Evolutionary conservation across 1,140 invertebrate species (phyloP).

Genomic region (Caerostris extrusa): DNA sequence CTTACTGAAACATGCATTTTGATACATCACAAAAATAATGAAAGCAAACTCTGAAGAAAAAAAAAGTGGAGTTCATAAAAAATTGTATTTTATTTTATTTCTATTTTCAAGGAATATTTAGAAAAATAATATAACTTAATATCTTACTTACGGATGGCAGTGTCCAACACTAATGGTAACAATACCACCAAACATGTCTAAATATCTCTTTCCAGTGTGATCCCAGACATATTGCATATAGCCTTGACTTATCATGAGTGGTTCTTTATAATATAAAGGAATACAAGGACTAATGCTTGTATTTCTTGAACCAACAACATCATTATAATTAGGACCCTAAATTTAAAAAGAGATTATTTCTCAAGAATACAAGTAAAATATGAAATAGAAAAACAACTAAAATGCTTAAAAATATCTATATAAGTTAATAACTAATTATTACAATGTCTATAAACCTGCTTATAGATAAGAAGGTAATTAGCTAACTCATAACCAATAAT

Average conservation of each 20-base stretch:
- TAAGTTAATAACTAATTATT: too few relatives aligned
- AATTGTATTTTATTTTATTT: too few relatives aligned
- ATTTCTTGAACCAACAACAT: slow-evolving; percentile 78
- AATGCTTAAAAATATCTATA: too few relatives aligned
- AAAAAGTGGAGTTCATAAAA: too few relatives aligned
- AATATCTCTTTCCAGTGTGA: slow-evolving; percentile 90
- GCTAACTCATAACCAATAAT: too few relatives aligned
- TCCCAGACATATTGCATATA: slow-evolving; percentile 97
- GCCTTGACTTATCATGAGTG: slow-evolving; percentile 92
- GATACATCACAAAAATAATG: too few relatives aligned
- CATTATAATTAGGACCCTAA: slow-evolving; percentile 68
- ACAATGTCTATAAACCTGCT: too few relatives aligned
- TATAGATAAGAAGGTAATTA: too few relatives aligned
- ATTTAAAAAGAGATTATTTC: background rate
- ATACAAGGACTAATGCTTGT: slow-evolving; percentile 87
- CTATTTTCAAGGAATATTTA: background rate
- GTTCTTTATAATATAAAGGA: slow-evolving; percentile 90
- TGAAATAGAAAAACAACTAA: too few relatives aligned
- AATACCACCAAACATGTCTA: slow-evolving; percentile 97
- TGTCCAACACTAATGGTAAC: slow-evolving; percentile 98
- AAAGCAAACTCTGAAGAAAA: too few relatives aligned
- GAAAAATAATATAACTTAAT: slow-evolving; percentile 22
- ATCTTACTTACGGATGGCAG: slow-evolving; percentile 94
- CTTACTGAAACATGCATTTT: too few relatives aligned
- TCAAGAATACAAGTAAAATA: too few relatives aligned